A percentile compares a stretch with the other conserved stretches of the same genome.
Evolutionary conservation across 2,888 invertebrate species (phyloP).

Genomic region (Latrodectus hesperus): DNA sequence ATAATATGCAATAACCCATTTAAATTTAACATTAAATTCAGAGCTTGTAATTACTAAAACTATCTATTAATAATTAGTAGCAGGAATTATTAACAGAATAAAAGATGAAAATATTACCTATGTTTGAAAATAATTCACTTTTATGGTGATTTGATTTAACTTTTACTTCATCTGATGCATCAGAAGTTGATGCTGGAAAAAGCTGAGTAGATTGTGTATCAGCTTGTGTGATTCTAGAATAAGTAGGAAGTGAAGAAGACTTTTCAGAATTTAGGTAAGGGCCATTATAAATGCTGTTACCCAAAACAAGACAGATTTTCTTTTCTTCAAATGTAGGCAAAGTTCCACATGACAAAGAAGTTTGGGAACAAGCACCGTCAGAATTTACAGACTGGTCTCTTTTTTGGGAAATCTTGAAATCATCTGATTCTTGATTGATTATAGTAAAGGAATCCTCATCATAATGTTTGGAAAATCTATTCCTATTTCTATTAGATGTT

Average conservation of each 20-base stretch:
- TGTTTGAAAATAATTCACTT: constrained; percentile 22
- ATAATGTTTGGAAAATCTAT: constrained; percentile 40
- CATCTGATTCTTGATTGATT: constrained; percentile 40
- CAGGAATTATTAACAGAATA: no score
- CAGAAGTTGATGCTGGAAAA: constrained; percentile 63
- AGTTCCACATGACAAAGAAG: constrained; percentile 32
- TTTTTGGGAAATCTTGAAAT: constrained; percentile 23
- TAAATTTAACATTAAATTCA: no score
- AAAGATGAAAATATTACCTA: constrained; percentile 29
- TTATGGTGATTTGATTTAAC: constrained; percentile 53
- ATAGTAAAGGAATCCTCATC: constrained; percentile 41
- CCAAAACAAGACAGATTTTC: constrained; percentile 60
- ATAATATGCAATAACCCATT: no score
- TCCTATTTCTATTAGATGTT: constrained; percentile 32
- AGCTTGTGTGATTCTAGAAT: constrained; percentile 42
- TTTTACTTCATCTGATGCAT: constrained; percentile 52
- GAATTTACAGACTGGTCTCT: constrained; percentile 17
- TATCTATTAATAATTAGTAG: no score
- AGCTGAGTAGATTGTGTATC: constrained; percentile 53
- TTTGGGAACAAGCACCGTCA: constrained; percentile 50
- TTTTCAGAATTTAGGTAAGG: constrained; percentile 52
- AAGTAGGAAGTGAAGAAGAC: constrained; percentile 42
- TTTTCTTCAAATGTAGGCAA: constrained; percentile 42
- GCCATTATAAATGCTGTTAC: constrained; percentile 51
- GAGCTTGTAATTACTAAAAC: no score